Conservation (phyloP, 2,113 vertebrate species). For the Cichladusa arquata region DNA sequence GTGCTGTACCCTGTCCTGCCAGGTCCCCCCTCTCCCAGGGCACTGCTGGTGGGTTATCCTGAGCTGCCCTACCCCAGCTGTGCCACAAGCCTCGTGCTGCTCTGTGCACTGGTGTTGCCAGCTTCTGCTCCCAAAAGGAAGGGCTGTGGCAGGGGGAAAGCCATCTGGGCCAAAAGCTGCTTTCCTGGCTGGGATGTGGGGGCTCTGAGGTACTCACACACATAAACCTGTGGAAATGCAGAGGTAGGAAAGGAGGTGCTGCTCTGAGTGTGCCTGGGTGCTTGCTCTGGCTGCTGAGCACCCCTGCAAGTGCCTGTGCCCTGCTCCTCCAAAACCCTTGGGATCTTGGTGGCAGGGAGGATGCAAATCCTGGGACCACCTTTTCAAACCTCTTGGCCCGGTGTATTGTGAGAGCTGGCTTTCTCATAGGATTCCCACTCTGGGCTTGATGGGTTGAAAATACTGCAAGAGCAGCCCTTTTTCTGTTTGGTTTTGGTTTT, state of each 20-base stretch:
- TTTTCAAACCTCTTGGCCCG: background rate
- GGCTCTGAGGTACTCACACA: background rate
- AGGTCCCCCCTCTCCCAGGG: background rate
- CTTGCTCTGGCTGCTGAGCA: background rate
- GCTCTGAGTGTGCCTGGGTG: background rate
- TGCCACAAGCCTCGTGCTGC: background rate
- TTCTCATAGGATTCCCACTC: background rate
- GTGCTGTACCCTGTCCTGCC: background rate
- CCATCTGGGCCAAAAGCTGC: background rate
- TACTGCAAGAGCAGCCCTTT: slow-evolving; percentile 41
- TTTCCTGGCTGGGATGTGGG: background rate
- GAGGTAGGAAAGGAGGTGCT: background rate
- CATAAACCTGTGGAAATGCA: background rate
- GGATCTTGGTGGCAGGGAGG: background rate
- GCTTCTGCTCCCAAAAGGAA: background rate
- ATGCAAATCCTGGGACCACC: background rate
- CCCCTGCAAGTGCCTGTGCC: background rate
- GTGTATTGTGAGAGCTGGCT: background rate
- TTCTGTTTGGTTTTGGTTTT: background rate
- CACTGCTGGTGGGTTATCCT: too few relatives aligned
- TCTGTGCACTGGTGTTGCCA: rapidly evolving
- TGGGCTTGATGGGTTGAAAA: background rate
- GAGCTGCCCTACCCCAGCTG: background rate
- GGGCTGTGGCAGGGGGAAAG: background rate
- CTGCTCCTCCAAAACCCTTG: background rate